Evolutionary conservation across 2,797 vertebrate species (phyloP), one percentile per base, ranked within the genome.

Genomic region (Lithobates pipiens): DNA sequence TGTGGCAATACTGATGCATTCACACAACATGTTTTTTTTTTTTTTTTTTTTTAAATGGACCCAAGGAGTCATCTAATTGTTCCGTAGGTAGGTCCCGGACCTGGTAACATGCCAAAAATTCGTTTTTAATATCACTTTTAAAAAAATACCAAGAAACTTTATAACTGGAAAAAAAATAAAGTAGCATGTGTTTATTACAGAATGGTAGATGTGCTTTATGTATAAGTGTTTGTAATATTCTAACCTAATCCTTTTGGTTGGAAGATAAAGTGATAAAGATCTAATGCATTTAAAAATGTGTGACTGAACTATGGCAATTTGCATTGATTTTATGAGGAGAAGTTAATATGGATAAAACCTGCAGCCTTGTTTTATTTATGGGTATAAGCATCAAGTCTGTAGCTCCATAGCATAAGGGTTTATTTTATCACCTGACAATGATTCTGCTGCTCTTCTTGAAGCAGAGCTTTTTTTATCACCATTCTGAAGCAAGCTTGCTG

Each of bases 341-440:
- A 5, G 5, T 39, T 61, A 61, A 61, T 61, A 23, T 7, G 54
- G 3, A 25, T 27, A 29, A 29, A 67, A 67, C 4, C 18, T 67
- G 13, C 65, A 27, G 25, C n/a, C 25, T 67, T 67, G 54, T 61
- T 67, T 67, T 67, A 67, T 67, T 67, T 29, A 4, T 29, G 27
- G 65, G 85, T 91, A 89, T 95, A 89, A 84, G 87, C 67, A 74
- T 83, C 71, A 76, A 83, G 50, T 80, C 0, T 88, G 71, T 90
- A 92, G 91, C 92, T 93, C 88, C 92, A 92, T 93, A 90, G 93
- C 96, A 95, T 67, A 25, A 92, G 93, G 82, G 95, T 95, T 94
- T 91, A 88, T 95, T 96, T 95, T 96, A 92, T 93, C 95, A 93
- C 95, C 92, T 94, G 91, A 92, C 94, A 95, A 90, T 94, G 90